Percentiles rank a stretch among this genome's conserved stretches.
These are phyloP conservation scores for Anser cygnoides DNA, from an alignment of 2,113 vertebrate species.

Conservation along the genomic window DNA sequence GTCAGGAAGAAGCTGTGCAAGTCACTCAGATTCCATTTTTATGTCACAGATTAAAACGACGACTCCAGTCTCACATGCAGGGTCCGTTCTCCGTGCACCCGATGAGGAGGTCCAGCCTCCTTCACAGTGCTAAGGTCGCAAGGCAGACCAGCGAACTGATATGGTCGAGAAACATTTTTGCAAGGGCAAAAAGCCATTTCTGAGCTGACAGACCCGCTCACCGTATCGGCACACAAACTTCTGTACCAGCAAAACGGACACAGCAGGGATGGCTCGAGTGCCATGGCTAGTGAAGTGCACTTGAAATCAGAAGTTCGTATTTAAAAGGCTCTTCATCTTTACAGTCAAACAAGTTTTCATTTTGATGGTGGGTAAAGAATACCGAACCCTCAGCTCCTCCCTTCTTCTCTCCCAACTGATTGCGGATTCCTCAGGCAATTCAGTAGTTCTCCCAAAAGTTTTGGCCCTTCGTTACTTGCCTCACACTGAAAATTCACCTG, in stretches of 20 bases:
- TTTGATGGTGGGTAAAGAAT: not conserved
- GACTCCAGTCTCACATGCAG: not conserved
- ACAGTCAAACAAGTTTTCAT: not conserved
- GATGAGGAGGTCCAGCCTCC: not conserved
- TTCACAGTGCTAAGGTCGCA: rapidly evolving
- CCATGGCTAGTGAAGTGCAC: slow-evolving; percentile 27
- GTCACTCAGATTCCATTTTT: not conserved
- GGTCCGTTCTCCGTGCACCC: not conserved
- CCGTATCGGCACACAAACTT: slow-evolving; percentile 27
- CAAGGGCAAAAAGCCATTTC: not conserved
- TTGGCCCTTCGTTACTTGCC: not conserved
- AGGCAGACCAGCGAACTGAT: not conserved
- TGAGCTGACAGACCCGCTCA: not conserved
- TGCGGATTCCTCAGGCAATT: not conserved
- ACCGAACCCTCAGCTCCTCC: not conserved
- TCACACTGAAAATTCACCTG: not conserved
- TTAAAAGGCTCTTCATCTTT: slow-evolving; percentile 38
- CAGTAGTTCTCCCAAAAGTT: not conserved
- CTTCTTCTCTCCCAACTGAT: not conserved
- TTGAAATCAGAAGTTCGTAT: slow-evolving; percentile 41
- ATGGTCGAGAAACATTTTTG: not conserved
- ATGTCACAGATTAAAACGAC: not conserved
- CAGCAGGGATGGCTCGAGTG: slow-evolving; percentile 38
- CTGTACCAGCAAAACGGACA: not conserved
- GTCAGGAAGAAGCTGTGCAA: not conserved